phyloP scores from a whole-genome alignment of 1,140 invertebrate genomes.

The Drosophila kikkawai region DNA sequence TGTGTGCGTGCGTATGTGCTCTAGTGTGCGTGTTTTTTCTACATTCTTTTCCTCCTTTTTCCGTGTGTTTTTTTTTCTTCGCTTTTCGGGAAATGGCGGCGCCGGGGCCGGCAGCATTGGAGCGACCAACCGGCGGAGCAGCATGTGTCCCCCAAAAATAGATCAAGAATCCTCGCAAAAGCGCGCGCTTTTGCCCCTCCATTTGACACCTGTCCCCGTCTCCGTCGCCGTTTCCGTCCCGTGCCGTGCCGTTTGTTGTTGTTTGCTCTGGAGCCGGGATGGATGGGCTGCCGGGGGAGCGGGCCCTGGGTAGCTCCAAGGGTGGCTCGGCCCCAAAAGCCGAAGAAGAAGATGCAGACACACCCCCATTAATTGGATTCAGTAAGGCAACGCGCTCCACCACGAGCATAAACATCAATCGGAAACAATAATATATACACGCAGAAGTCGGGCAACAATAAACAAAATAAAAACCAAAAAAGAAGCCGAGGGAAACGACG shows the following conservation, averaged over 20 bases:
- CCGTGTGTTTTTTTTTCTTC: slow-evolving; percentile 54
- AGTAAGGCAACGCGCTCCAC: slow-evolving; percentile 3
- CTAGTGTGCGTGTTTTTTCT: slow-evolving; percentile 73
- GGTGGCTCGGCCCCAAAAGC: slow-evolving; percentile 12
- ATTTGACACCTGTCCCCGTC: slow-evolving; percentile 34
- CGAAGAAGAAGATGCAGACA: slow-evolving; percentile 33
- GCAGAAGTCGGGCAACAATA: slow-evolving; percentile 3
- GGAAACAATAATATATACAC: slow-evolving; percentile 7
- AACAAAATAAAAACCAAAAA: neutral
- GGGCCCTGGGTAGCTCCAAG: neutral
- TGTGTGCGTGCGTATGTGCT: slow-evolving; percentile 40
- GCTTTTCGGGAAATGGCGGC: slow-evolving; percentile 51
- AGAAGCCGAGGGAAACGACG: neutral
- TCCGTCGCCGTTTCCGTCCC: neutral
- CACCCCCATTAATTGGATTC: slow-evolving; percentile 36
- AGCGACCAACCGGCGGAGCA: neutral
- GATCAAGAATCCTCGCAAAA: slow-evolving; percentile 26
- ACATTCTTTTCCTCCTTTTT: slow-evolving; percentile 23
- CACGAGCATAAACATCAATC: slow-evolving; percentile 6
- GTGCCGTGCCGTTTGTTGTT: slow-evolving; percentile 13
- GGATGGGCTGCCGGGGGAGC: neutral
- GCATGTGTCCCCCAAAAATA: slow-evolving; percentile 24
- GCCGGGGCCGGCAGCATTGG: neutral
- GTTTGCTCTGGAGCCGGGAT: slow-evolving; percentile 16
- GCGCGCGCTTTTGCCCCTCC: slow-evolving; percentile 40